Evolutionary conservation across 2,888 invertebrate species (phyloP), one percentile per base, ranked within the genome.

Genomic region (Vannuccia rotundouncinata): DNA sequence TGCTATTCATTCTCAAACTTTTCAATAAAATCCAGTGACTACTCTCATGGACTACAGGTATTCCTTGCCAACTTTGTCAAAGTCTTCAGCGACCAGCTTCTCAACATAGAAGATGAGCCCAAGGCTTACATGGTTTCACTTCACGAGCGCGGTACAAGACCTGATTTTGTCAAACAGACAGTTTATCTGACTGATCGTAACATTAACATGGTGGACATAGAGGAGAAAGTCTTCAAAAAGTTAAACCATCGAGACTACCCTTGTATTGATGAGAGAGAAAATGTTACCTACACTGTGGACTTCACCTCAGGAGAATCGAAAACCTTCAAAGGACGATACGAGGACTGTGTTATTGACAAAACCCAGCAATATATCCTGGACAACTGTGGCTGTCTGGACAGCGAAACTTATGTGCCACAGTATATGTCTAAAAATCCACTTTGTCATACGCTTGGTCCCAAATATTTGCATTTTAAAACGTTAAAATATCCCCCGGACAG

Each of bases 91-190:
- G 66, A 66, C 25, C 66, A 66, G 66, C 66, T 66, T 5, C 5
- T 22, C 2, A 66, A 66, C 66, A 66, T 66, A 5, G 66, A 66
- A 66, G 66, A 66, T 2, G 66, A 66, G 66, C 66, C 66, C 17
- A 66, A 13, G 66, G 22, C 66, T n/a, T 66, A 66, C 66, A 66
- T 66, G 66, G 66, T 66, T 17, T 66, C 66, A 22, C 66, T 66
- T 5, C 66, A 66, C 66, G 66, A 66, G 66, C 66, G 17, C 5
- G 66, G 66, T n/a, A 66, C 66, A 2, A 17, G 66, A 66, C 66
- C 66, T 5, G 66, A 66, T 22, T 66, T 66, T 27, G 66, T 66
- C 17, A 66, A 66, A 66, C 66, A 66, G 66, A 66, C 66, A 5
- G 66, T 66, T 66, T 66, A 13, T 22, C 66, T 66, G 22, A 66